These are phyloP conservation scores for Cryptus armator DNA, from an alignment of 2,888 invertebrate genomes.

Conservation along the genomic window DNA sequence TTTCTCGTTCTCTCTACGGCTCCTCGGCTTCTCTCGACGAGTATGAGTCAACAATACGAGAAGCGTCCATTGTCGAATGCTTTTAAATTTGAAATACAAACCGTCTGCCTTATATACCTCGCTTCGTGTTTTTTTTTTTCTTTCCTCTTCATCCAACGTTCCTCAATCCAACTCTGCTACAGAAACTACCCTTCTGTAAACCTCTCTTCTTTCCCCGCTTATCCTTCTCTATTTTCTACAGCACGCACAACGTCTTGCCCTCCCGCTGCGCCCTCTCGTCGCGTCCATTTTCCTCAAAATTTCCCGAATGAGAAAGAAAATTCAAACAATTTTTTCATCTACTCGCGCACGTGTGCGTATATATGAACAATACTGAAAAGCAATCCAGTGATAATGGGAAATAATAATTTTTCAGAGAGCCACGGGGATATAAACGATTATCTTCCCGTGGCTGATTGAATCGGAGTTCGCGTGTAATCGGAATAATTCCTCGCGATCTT, in stretches of 20 bases:
- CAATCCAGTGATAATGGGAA: background rate
- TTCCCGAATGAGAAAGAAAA: slow-evolving; percentile 5
- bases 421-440: background rate
- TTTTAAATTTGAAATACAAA: slow-evolving; percentile 85
- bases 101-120: slow-evolving; percentile 78
- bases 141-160: slow-evolving; percentile 32
- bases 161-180: slow-evolving; percentile 50
- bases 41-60: slow-evolving; percentile 82
- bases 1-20: slow-evolving; percentile 57
- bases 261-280: slow-evolving; percentile 18
- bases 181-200: slow-evolving; percentile 34
- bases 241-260: slow-evolving; percentile 32
- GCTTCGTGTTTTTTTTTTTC: slow-evolving; percentile 43
- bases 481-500: slow-evolving; percentile 7
- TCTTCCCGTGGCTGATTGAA: slow-evolving; percentile 3
- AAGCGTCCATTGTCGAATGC: slow-evolving; percentile 84
- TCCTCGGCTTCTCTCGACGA: slow-evolving; percentile 65
- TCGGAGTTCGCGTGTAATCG: slow-evolving; percentile 17
- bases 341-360: background rate
- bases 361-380: background rate
- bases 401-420: slow-evolving; percentile 13
- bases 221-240: slow-evolving; percentile 32
- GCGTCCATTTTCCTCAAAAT: slow-evolving; percentile 19
- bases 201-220: slow-evolving; percentile 31
- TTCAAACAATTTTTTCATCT: slow-evolving; percentile 25